These are phyloP conservation scores for Threskiornis aethiopicus DNA, from an alignment of 2,797 vertebrate species.

Conservation along the genomic window DNA sequence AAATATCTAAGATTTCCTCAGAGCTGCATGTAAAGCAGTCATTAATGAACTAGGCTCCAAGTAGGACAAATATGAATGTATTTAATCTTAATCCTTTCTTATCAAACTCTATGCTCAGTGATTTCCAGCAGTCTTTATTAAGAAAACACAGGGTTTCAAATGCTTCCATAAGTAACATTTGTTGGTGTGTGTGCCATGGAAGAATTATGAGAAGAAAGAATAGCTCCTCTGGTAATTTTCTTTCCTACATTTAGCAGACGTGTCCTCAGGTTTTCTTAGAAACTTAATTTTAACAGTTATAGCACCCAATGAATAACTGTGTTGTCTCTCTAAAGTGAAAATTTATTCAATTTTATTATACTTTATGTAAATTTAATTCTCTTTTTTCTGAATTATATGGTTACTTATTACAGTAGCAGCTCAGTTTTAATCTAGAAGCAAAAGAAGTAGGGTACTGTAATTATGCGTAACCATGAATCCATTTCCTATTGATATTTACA, in stretches of 20 bases:
- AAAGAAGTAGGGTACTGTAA: constrained; percentile 5
- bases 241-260: neutral
- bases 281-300: constrained; percentile 38
- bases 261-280: neutral
- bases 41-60: constrained; percentile 9
- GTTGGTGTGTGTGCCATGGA: neutral
- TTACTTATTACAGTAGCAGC: constrained; percentile 36
- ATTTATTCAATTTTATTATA: constrained; percentile 32
- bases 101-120: neutral
- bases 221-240: neutral
- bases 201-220: neutral
- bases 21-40: neutral
- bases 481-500: constrained; percentile 9
- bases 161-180: neutral
- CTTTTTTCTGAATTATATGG: neutral
- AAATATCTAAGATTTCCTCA: neutral
- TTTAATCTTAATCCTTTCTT: constrained; percentile 30
- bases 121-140: neutral
- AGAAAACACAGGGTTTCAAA: constrained; percentile 13
- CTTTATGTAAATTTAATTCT: constrained; percentile 22
- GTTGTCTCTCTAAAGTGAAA: constrained; percentile 23
- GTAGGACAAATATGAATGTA: constrained; percentile 9
- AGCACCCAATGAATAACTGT: constrained; percentile 1
- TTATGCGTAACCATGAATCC: constrained; percentile 6
- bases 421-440: constrained; percentile 41